Evolutionary conservation across 2,888 invertebrate species (phyloP).

Genomic region (Drosophila falleni): DNA sequence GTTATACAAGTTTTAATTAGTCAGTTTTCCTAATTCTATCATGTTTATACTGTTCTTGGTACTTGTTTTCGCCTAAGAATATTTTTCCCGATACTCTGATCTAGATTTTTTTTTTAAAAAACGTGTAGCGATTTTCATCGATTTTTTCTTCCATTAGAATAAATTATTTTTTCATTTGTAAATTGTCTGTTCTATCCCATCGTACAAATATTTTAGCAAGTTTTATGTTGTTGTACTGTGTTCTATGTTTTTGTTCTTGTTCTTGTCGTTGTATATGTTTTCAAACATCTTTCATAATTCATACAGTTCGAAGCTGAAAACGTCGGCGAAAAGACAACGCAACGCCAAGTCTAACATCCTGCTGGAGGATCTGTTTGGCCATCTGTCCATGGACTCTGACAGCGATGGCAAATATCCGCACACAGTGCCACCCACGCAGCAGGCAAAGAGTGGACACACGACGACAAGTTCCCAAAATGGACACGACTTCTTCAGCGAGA

Average conservation of each 20-base stretch:
- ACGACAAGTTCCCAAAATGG: constrained; percentile 73
- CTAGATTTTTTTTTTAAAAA: too few species aligned
- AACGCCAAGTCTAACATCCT: constrained; percentile 83
- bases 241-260: too few species aligned
- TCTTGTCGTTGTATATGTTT: constrained; percentile 3
- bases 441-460: constrained; percentile 69
- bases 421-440: constrained; percentile 79
- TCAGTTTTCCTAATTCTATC: not conserved
- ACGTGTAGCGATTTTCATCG: too few species aligned
- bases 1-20: not conserved
- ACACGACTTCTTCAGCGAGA: constrained; percentile 74
- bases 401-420: constrained; percentile 84
- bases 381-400: constrained; percentile 84
- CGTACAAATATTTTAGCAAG: not conserved
- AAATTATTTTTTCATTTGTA: not conserved
- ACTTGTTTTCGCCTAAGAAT: too few species aligned
- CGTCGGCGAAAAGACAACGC: constrained; percentile 82
- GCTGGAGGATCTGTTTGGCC: constrained; percentile 85
- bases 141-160: too few species aligned
- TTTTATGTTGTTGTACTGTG: not conserved
- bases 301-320: constrained; percentile 84
- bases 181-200: not conserved
- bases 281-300: constrained; percentile 26
- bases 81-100: too few species aligned
- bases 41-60: not conserved